Conservation (phyloP, 1,140 invertebrate species). For the Lanistes nyassanus region DNA sequence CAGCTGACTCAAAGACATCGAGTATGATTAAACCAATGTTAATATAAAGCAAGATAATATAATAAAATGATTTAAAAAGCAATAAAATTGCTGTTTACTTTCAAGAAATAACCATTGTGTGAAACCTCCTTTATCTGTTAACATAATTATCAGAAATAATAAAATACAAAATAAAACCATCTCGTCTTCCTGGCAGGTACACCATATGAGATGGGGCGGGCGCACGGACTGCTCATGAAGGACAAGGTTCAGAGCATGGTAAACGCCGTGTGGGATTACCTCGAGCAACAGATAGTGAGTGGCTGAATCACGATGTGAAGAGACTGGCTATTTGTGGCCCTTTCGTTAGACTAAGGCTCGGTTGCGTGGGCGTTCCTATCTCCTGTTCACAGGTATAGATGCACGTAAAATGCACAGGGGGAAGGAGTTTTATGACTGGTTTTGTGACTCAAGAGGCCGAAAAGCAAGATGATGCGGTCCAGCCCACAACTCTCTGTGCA, state of each 20-base stretch:
- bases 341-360: neutral
- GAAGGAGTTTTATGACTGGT: too few relatives aligned
- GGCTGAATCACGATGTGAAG: too few relatives aligned
- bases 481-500: too few relatives aligned
- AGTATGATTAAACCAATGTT: neutral
- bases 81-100: neutral
- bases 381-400: too few relatives aligned
- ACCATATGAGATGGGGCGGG: slow-evolving; percentile 55
- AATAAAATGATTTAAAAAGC: too few relatives aligned
- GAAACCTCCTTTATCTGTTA: neutral
- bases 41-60: too few relatives aligned
- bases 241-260: slow-evolving; percentile 38
- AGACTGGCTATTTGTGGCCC: too few relatives aligned
- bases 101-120: neutral
- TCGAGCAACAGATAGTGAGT: slow-evolving; percentile 53
- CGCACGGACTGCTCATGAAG: slow-evolving; percentile 45
- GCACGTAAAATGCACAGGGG: too few relatives aligned
- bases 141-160: too few relatives aligned
- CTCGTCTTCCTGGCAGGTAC: slow-evolving; percentile 29
- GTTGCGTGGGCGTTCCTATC: too few relatives aligned
- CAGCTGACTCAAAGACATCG: neutral
- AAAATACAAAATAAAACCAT: neutral
- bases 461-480: too few relatives aligned
- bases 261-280: slow-evolving; percentile 47
- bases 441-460: neutral